Evolutionary conservation across 1,140 invertebrate genomes (phyloP).

Genomic region (Trichomalopsis sarcophagae): DNA sequence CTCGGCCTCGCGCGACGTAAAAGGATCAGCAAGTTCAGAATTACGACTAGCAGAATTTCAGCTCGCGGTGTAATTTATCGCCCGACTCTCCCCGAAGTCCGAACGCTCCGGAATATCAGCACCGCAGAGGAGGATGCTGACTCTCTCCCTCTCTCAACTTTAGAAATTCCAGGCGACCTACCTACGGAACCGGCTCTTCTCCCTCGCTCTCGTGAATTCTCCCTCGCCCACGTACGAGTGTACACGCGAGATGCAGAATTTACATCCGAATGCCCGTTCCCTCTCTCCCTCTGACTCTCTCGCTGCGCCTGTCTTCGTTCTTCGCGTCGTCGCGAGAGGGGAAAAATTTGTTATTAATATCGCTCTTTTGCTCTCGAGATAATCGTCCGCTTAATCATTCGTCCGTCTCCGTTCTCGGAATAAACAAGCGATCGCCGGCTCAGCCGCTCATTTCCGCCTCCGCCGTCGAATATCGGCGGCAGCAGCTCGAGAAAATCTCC

Average conservation of each 20-base stretch:
- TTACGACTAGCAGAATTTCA: slow-evolving; percentile 52
- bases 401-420: no score
- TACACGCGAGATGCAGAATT: slow-evolving; percentile 32
- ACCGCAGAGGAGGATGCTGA: slow-evolving; percentile 26
- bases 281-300: background rate
- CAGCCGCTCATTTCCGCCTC: no score
- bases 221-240: background rate
- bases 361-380: no score
- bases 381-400: no score
- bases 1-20: slow-evolving; percentile 37
- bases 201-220: slow-evolving; percentile 34
- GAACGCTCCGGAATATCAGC: slow-evolving; percentile 37
- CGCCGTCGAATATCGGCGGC: no score
- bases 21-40: slow-evolving; percentile 50
- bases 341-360: background rate
- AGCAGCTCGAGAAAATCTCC: background rate
- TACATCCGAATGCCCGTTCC: slow-evolving; percentile 35
- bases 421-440: no score
- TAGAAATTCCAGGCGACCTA: slow-evolving; percentile 34
- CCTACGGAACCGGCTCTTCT: background rate
- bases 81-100: slow-evolving; percentile 33
- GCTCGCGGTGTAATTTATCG: slow-evolving; percentile 48
- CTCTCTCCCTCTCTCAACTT: slow-evolving; percentile 33
- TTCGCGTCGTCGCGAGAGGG: background rate
- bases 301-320: background rate